phyloP scores from a whole-genome alignment of 1,140 invertebrate genomes.

The Penaeus japonicus region DNA sequence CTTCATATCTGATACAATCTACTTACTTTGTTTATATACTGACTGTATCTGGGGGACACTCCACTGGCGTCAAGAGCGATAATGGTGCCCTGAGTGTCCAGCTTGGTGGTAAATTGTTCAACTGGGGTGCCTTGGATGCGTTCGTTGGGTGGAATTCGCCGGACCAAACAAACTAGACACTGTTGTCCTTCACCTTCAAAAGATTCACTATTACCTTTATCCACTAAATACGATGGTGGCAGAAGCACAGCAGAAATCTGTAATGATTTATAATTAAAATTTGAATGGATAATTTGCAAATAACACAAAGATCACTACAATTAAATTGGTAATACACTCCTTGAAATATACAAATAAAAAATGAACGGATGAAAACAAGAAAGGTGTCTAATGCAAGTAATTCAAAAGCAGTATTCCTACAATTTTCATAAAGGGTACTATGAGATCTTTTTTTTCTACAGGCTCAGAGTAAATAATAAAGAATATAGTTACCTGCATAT shows the following conservation, averaged over 20 bases:
- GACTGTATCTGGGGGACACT: constrained; percentile 71
- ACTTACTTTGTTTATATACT: constrained; percentile 74
- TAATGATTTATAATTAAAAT: not conserved
- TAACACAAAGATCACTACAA: too few species aligned
- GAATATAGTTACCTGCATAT: constrained; percentile 70
- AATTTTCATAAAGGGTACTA: not conserved
- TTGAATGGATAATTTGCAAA: too few species aligned
- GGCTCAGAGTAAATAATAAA: too few species aligned
- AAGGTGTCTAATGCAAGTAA: not conserved
- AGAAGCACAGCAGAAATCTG: constrained; percentile 61
- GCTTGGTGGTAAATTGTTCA: constrained; percentile 91
- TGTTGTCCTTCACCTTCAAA: constrained; percentile 69
- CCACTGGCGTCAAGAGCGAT: constrained; percentile 78
- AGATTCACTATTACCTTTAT: constrained; percentile 65
- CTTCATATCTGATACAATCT: too few species aligned
- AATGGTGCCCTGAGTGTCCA: constrained; percentile 86
- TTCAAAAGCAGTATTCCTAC: not conserved
- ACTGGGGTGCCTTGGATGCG: constrained; percentile 75
- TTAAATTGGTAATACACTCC: too few species aligned
- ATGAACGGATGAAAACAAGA: not conserved
- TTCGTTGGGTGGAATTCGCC: constrained; percentile 83
- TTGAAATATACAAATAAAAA: not conserved
- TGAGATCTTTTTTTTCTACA: not conserved
- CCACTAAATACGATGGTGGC: constrained; percentile 66
- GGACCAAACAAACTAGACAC: constrained; percentile 81